Evolutionary conservation across 2,888 invertebrate species (phyloP).

Genomic region (Panzeria rudis): DNA sequence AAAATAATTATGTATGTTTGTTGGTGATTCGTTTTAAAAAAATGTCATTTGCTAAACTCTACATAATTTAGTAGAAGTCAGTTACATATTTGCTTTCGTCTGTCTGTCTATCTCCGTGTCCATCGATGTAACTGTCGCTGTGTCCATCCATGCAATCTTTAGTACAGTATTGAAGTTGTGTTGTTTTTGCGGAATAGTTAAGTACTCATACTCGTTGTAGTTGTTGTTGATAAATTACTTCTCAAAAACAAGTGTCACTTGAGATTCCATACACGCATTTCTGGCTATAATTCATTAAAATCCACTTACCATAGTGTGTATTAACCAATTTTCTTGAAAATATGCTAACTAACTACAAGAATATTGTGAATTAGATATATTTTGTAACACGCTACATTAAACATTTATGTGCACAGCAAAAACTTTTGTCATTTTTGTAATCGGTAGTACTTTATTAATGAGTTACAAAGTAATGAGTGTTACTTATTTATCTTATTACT

Average conservation of each 20-base stretch:
- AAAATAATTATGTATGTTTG: slow-evolving; percentile 64
- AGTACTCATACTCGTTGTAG: neutral
- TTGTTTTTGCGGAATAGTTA: slow-evolving; percentile 20
- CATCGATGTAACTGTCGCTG: slow-evolving; percentile 19
- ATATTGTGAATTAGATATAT: neutral
- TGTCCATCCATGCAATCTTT: slow-evolving; percentile 23
- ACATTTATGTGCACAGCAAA: neutral
- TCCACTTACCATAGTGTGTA: slow-evolving; percentile 64
- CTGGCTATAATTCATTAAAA: slow-evolving; percentile 70
- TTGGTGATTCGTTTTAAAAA: slow-evolving; percentile 50
- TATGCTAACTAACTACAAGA: slow-evolving; percentile 17
- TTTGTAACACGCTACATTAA: slow-evolving; percentile 1
- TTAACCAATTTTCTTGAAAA: slow-evolving; percentile 67
- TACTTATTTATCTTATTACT: too few relatives aligned
- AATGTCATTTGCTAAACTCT: slow-evolving; percentile 57
- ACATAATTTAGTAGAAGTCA: slow-evolving; percentile 52
- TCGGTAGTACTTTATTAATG: too few relatives aligned
- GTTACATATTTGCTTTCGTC: slow-evolving; percentile 9
- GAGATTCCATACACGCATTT: slow-evolving; percentile 70
- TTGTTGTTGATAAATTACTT: slow-evolving; percentile 62
- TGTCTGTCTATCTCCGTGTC: neutral
- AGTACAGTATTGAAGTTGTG: slow-evolving; percentile 20
- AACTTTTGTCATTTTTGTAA: too few relatives aligned
- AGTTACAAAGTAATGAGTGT: too few relatives aligned
- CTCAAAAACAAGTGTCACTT: slow-evolving; percentile 68